Base-by-base conservation (phyloP, 2,113 vertebrate species). In the Pangasianodon gigas region DNA sequence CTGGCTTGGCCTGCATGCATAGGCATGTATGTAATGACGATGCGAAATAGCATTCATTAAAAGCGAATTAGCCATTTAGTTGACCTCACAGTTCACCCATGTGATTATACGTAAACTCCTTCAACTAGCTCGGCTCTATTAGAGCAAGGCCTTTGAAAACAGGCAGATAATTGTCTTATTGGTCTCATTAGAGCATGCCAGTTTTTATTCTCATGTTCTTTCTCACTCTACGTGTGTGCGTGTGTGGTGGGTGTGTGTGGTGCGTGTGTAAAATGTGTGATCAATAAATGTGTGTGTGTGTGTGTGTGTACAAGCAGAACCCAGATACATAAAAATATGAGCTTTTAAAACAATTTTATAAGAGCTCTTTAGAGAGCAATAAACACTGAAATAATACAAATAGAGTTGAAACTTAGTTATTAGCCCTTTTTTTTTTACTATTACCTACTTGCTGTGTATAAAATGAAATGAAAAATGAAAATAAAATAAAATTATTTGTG, bases 61-160 rank as follows among this genome's bases (percentile, higher is more conserved):
- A 92, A 93, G 92, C 92, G 94, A 94, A 95, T 93, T 94, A 94
- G 94, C 91, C 94, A 71, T 93, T 92, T 87, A 90, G 80, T 89
- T 92, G 93, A 94, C 94, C 94, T 88, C 88, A 69, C 93, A 90
- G 90, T 87, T 95, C 93, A 96, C 93, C 95, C 94, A 21, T 94
- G 93, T 95, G 94, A 96, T 95, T 95, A 93, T 93, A 93, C 87
- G 93, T 93, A 95, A 95, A 95, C 94, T 94, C 92, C 94, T 95
- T 94, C 93, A 94, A 88, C 91, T 18, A 93, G 89, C 91, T 94
- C 92, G 84, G 92, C 91, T 37, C 91, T 93, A 90, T 94, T 90
- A 84, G 14, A 87, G 91, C 62, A 84, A 90, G 91, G 92, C 92
- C 91, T 89, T 65, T 21, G 37, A 52, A 84, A 62, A n/a, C 18